Evolutionary conservation across 2,797 vertebrate genomes (phyloP).

Genomic region (Siniperca undulata): DNA sequence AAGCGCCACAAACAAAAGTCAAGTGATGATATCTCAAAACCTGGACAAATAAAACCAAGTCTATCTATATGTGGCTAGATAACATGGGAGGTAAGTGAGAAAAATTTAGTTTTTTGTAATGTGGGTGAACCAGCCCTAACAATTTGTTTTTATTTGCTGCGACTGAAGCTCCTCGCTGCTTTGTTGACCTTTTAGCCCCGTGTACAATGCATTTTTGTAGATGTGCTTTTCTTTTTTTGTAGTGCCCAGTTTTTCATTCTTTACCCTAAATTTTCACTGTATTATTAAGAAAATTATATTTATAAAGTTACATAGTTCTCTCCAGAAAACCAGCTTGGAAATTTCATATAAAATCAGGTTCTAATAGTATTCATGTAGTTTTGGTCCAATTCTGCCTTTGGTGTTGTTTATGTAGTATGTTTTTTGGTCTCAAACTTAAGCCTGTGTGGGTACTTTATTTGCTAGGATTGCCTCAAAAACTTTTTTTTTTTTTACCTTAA

Average conservation of each 20-base stretch:
- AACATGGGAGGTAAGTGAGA: neutral
- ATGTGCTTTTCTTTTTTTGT: neutral
- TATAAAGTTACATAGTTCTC: neutral
- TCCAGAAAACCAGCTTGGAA: neutral
- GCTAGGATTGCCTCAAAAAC: neutral
- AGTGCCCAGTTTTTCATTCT: neutral
- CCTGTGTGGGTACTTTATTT: neutral
- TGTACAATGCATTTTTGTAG: neutral
- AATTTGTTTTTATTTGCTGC: neutral
- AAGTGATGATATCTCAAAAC: neutral
- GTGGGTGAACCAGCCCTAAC: neutral
- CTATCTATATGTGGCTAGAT: neutral
- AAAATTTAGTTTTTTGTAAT: neutral
- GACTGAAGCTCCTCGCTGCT: too few relatives aligned
- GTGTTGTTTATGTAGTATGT: neutral
- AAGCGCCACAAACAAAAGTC: neutral
- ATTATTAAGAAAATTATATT: neutral
- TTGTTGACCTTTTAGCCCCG: too few relatives aligned
- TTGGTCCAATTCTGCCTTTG: neutral
- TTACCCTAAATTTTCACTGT: neutral
- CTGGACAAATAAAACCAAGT: neutral
- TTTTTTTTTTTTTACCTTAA: neutral
- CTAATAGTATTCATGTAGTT: neutral
- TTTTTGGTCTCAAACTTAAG: neutral
- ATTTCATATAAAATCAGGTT: neutral